Evolutionary conservation across 2,113 vertebrate species (phyloP), one percentile per base, ranked within the genome.

Genomic region (Microcebus jonahi): DNA sequence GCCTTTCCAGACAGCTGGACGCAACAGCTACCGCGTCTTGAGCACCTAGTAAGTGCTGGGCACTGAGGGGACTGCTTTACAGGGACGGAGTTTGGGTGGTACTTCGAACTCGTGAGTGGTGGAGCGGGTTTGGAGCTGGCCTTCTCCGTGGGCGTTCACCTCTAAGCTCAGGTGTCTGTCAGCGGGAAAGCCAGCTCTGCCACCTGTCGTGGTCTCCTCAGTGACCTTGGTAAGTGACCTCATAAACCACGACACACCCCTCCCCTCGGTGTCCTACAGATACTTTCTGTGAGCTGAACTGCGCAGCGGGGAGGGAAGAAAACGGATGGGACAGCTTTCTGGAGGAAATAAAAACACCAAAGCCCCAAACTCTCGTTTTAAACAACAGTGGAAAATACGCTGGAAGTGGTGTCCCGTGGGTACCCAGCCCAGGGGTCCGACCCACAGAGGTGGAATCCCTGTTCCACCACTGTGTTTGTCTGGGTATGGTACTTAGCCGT

Each of bases 361-460:
- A 79, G 25, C 31, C n/a, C 80, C 90, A 14, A 89, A 75, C 59
- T 86, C 57, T 70, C 18, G 2, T 61, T 90, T 97, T 87, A 90
- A 94, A 23, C 53, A 87, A 57, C 12, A 14, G 27, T 68, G 34
- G 77, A 50, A 42, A 63, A 50, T 34, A 21, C 5, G 21, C 12
- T 73, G 81, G 59, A 50, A 6, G 39, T 18, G 17, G 13, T 50
- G 55, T 31, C 18, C 34, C 36, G 21, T 68, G 42, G 53, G 57
- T 90, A 23, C 39, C 57, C 87, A 71, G 31, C 50, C 59, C 68
- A 9, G 77, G 34, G 15, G 42, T 75, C 57, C 39, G 59, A 55
- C 48, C 57, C 29, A 48, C 55, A 1, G 39, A 29, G 25, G 8
- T 59, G 48, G 31, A 85, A 80, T 29, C 25, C 77, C 21, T 10